Evolutionary conservation across 64 coral and sea anemone species (phyloP).

Genomic region (Cladopsammia gracilis): DNA sequence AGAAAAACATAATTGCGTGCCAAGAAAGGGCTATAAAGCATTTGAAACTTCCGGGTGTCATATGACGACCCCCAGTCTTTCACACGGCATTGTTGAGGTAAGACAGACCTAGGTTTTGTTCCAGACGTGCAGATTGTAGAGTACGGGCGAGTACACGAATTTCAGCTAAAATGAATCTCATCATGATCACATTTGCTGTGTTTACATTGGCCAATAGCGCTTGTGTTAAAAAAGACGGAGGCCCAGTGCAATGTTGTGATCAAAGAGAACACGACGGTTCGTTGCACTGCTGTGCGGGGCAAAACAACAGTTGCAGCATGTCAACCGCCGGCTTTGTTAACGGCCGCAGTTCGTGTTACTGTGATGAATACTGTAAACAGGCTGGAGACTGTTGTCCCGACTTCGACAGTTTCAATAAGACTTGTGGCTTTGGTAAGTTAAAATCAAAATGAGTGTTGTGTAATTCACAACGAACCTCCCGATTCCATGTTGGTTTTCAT

Average conservation of each 20-base stretch:
- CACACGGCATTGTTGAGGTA: not conserved
- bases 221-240: constrained; percentile 4
- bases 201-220: not conserved
- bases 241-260: constrained; percentile 63
- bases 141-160: not conserved
- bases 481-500: no score
- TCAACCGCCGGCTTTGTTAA: constrained; percentile 24
- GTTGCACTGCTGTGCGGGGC: constrained; percentile 72
- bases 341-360: constrained; percentile 69
- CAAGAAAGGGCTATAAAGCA: no score
- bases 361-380: constrained; percentile 81
- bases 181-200: not conserved
- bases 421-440: not conserved
- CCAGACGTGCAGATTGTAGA: constrained; percentile 31
- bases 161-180: constrained; percentile 5
- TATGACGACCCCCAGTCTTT: no score
- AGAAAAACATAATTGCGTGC: no score
- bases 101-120: not conserved
- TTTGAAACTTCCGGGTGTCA: no score
- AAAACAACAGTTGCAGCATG: constrained; percentile 83
- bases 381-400: constrained; percentile 88
- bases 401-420: constrained; percentile 62
- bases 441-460: not conserved
- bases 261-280: constrained; percentile 63
- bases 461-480: no score